phyloP scores from a whole-genome alignment of 2,888 invertebrate species.

The Heliconius erato region DNA sequence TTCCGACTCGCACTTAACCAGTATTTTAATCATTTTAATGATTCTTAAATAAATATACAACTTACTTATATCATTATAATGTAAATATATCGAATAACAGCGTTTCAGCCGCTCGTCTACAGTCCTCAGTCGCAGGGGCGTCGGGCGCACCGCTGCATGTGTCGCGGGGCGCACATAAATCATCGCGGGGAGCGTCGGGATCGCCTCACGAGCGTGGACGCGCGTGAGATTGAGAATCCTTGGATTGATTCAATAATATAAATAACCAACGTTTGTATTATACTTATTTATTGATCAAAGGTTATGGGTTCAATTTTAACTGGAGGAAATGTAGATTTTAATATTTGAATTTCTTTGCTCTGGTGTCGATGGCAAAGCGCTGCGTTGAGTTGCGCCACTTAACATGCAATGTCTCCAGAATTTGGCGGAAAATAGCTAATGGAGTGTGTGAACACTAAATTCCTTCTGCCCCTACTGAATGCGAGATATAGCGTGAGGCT shows the following conservation, averaged over 20 bases:
- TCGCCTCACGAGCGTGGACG: constrained; percentile 70
- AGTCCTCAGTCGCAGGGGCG: constrained; percentile 74
- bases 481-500: no score
- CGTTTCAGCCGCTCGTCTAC: constrained; percentile 63
- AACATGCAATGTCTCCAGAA: no score
- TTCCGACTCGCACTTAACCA: no score
- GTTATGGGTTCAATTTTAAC: no score
- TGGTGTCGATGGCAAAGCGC: no score
- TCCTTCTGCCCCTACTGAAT: no score
- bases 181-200: constrained; percentile 75
- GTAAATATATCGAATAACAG: constrained; percentile 55
- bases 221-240: constrained; percentile 57
- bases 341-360: no score
- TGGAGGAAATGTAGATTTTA: no score
- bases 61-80: not conserved
- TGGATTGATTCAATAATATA: constrained; percentile 41
- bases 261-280: constrained; percentile 31
- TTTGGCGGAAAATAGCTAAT: no score
- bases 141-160: constrained; percentile 82
- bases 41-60: not conserved
- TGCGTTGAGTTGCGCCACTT: no score
- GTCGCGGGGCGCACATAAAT: constrained; percentile 81
- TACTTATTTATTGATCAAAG: constrained; percentile 6
- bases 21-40: no score
- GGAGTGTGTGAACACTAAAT: no score